Conservation (phyloP, 2,888 invertebrate species). For the Caenorhabditis sp. region DNA sequence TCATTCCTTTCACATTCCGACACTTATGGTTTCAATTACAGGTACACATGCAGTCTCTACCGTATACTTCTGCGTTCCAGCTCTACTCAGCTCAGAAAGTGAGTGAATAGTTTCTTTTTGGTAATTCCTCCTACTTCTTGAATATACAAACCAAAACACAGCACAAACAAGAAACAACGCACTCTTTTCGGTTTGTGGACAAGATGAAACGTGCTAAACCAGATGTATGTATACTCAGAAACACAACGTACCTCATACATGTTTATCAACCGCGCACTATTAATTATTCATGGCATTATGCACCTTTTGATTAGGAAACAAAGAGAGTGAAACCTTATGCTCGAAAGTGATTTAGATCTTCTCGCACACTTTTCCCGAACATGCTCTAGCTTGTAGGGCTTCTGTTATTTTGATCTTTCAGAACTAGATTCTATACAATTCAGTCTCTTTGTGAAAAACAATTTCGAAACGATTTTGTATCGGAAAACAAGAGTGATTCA, state of each 20-base stretch:
- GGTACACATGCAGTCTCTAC: slow-evolving; percentile 20
- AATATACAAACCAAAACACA: too few relatives aligned
- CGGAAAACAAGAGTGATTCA: slow-evolving; percentile 13
- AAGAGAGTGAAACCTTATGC: slow-evolving; percentile 36
- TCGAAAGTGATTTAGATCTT: slow-evolving; percentile 22
- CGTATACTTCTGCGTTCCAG: slow-evolving; percentile 21
- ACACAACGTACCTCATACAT: too few relatives aligned
- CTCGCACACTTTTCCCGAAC: slow-evolving; percentile 1
- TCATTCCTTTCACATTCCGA: neutral
- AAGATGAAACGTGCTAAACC: too few relatives aligned
- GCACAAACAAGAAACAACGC: too few relatives aligned
- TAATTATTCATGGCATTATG: slow-evolving; percentile 1
- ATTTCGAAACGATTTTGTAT: neutral
- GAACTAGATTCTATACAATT: neutral
- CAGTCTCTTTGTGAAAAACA: slow-evolving; percentile 5
- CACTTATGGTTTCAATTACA: slow-evolving; percentile 2
- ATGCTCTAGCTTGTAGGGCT: slow-evolving; percentile 28
- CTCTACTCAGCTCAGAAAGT: slow-evolving; percentile 7
- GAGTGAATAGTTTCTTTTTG: slow-evolving; percentile 7
- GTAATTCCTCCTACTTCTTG: too few relatives aligned
- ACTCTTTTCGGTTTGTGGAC: too few relatives aligned
- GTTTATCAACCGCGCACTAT: too few relatives aligned
- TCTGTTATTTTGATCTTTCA: slow-evolving; percentile 26
- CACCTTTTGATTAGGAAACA: slow-evolving; percentile 40
- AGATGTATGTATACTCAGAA: too few relatives aligned